Conservation (phyloP, 2,797 vertebrate genomes). For the Myotis myotis region DNA sequence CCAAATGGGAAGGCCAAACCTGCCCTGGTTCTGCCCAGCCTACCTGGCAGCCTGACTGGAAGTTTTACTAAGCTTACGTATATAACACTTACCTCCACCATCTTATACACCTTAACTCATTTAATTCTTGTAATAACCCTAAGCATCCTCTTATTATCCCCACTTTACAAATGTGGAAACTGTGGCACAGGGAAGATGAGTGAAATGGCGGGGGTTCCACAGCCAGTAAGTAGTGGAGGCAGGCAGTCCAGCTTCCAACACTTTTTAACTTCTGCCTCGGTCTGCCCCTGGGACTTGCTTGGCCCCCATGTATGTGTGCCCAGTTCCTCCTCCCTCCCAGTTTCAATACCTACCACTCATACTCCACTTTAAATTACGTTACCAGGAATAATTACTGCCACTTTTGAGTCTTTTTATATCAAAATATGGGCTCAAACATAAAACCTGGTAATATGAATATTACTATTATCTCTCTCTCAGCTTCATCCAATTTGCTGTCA, state of each 20-base stretch:
- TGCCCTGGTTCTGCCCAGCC: background rate
- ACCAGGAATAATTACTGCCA: background rate
- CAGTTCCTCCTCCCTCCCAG: background rate
- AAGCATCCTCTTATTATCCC: background rate
- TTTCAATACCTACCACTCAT: background rate
- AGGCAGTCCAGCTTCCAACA: background rate
- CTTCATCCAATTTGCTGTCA: background rate
- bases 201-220: background rate
- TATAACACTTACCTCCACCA: background rate
- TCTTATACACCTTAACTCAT: background rate
- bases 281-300: background rate
- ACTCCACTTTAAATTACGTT: background rate
- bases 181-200: background rate
- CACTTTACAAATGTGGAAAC: background rate
- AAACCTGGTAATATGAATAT: background rate
- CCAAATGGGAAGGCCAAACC: background rate
- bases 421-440: background rate
- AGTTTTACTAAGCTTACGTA: background rate
- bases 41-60: background rate
- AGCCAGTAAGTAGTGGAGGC: background rate
- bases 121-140: background rate
- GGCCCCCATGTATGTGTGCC: accelerated
- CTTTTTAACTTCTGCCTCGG: background rate
- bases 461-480: background rate
- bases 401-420: background rate